Conservation (phyloP, 2,888 invertebrate genomes). For the Trichopria drosophilae region DNA sequence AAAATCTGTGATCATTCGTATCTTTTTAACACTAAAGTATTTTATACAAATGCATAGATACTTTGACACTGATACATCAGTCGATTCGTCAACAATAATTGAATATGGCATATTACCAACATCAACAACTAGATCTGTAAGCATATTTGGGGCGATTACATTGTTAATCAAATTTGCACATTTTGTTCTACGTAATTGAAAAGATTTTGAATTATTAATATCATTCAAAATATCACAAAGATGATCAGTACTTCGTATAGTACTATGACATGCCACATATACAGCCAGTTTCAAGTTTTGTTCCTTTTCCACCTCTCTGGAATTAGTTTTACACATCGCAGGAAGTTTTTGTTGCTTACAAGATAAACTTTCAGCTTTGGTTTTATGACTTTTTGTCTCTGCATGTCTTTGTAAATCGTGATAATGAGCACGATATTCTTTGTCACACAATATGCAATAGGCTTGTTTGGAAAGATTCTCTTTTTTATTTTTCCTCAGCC, state of each 20-base stretch:
- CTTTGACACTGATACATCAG: slow-evolving; percentile 29
- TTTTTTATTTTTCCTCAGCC: too few species aligned
- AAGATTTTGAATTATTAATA: too few species aligned
- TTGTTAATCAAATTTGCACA: slow-evolving; percentile 28
- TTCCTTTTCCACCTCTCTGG: slow-evolving; percentile 6
- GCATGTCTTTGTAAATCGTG: too few species aligned
- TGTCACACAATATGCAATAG: too few species aligned
- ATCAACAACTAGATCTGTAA: slow-evolving; percentile 21
- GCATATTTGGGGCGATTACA: slow-evolving; percentile 25
- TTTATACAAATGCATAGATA: slow-evolving; percentile 34
- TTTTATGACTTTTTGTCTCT: too few species aligned
- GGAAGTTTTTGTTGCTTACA: too few species aligned
- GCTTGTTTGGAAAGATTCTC: too few species aligned
- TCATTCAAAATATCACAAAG: slow-evolving; percentile 12
- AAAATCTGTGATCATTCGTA: slow-evolving; percentile 27
- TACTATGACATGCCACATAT: slow-evolving; percentile 16
- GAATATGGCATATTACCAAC: slow-evolving; percentile 23
- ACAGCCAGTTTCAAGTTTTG: slow-evolving; percentile 14
- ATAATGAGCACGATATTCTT: too few species aligned
- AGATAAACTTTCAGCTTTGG: too few species aligned
- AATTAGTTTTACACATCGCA: not conserved
- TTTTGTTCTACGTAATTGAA: slow-evolving; percentile 27
- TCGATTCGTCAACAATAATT: slow-evolving; percentile 35
- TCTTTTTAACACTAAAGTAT: slow-evolving; percentile 31
- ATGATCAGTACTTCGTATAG: slow-evolving; percentile 14